These are phyloP conservation scores for Squalus acanthias DNA, from an alignment of 2,797 vertebrate genomes.

Conservation along the genomic window DNA sequence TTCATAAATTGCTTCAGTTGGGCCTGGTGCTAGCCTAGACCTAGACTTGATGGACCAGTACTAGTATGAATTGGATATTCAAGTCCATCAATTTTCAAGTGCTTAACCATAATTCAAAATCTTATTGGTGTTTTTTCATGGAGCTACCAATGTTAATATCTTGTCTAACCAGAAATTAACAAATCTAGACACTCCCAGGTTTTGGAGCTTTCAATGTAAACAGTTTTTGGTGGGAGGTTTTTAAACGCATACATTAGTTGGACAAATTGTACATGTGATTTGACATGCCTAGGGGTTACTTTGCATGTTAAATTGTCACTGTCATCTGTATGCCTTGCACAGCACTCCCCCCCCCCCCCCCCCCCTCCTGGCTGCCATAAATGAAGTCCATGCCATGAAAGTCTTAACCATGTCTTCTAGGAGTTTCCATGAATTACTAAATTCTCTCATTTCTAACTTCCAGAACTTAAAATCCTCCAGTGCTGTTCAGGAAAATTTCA, in stretches of 20 bases:
- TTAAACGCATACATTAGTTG: neutral
- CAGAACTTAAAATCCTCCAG: neutral
- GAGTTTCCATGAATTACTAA: neutral
- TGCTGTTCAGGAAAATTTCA: neutral
- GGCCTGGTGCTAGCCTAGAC: neutral
- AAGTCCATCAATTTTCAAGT: neutral
- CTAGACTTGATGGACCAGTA: neutral
- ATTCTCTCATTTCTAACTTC: neutral
- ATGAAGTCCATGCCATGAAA: neutral
- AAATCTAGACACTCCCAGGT: neutral
- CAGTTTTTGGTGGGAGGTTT: neutral
- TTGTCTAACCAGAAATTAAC: neutral
- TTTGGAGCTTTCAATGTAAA: neutral
- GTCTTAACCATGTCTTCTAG: neutral
- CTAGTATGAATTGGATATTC: neutral
- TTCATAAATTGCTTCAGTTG: neutral
- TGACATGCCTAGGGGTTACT: neutral
- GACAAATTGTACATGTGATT: neutral
- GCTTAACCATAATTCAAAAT: neutral
- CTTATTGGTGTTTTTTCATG: neutral
- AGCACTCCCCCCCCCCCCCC: neutral
- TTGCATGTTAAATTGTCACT: neutral
- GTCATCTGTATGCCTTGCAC: neutral
- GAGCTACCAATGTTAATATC: neutral
- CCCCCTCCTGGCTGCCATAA: neutral